A percentile compares a stretch with the other conserved stretches of the same genome.
These are phyloP conservation scores for Magallana angulata DNA, from an alignment of 1,140 invertebrate genomes.

Conservation along the genomic window DNA sequence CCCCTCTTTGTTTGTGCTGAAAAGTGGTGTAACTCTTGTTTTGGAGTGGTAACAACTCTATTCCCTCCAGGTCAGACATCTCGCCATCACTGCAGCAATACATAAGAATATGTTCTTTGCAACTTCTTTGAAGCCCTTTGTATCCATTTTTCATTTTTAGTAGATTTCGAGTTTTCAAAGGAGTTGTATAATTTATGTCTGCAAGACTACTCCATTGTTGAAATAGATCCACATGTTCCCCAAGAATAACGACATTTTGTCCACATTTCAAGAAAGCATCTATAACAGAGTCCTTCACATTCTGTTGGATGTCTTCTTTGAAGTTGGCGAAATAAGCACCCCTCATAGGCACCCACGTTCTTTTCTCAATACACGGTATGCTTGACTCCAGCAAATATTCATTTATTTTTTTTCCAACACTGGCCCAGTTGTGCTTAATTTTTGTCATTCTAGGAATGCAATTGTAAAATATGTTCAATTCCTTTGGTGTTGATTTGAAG, in stretches of 20 bases:
- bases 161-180: not conserved
- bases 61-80: not conserved
- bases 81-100: not conserved
- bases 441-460: not conserved
- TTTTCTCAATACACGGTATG: not conserved
- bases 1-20: not conserved
- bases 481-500: too few species aligned
- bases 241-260: not conserved
- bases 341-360: not conserved
- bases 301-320: not conserved
- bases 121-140: too few species aligned
- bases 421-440: not conserved
- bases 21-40: not conserved
- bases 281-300: not conserved
- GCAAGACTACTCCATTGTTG: not conserved
- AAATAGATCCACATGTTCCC: not conserved
- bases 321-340: not conserved
- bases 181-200: not conserved
- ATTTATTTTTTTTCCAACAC: not conserved
- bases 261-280: not conserved
- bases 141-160: not conserved
- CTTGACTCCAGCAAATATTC: not conserved
- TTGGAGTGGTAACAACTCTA: constrained; percentile 16
- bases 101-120: not conserved
- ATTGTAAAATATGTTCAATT: constrained; percentile 14